Base-by-base conservation (phyloP, 2,113 vertebrate genomes). In the Pseudorectes ferrugineus region DNA sequence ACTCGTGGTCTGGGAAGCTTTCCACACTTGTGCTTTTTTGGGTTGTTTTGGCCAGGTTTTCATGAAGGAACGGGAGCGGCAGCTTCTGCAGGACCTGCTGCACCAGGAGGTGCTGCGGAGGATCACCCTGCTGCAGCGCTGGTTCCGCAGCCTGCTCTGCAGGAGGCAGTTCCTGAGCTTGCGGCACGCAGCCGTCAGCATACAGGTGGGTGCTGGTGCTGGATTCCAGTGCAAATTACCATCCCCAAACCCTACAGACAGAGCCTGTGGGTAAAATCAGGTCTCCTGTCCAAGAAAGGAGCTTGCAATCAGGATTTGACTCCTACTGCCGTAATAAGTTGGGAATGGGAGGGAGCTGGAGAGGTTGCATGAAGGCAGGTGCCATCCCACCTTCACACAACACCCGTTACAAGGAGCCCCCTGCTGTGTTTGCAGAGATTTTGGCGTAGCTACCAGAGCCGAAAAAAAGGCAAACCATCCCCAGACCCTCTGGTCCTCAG, bases 81-180 rank as follows among this genome's bases (percentile, higher is more conserved):
- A 99, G 97, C 96, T 97, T 42, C 97, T 99, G 35, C 99, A 99
- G 96, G 98, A 98, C 78, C 89, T 98, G 59, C 98, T 99, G 86
- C 99, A 99, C 85, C 95, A 96, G 84, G 99, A 99, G 93, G 99
- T 99, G 68, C 97, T 99, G 84, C 96, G 96, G 54, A 98, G 99
- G 49, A 99, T 99, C 67, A 96, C 98, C 6, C 72, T 97, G 42
- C 97, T 99, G 87, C 99, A 99, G 96, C 97, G 93, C 43, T 98
- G 98, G 79, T 99, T 99, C 97, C 98, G 99, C 95, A 98, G 98
- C 28, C 79, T 97, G 73, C 98, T 99, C 67, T 98, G 98, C 91
- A 98, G 99, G 82, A 98, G 98, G 81, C 98, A 98, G 75, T 99
- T 99, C 90, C 97, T 99, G 43, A 98, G 89, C 85, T 97, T 99